These are phyloP conservation scores for Hippocampus zosterae DNA, from an alignment of 2,113 vertebrate genomes.

Conservation along the genomic window DNA sequence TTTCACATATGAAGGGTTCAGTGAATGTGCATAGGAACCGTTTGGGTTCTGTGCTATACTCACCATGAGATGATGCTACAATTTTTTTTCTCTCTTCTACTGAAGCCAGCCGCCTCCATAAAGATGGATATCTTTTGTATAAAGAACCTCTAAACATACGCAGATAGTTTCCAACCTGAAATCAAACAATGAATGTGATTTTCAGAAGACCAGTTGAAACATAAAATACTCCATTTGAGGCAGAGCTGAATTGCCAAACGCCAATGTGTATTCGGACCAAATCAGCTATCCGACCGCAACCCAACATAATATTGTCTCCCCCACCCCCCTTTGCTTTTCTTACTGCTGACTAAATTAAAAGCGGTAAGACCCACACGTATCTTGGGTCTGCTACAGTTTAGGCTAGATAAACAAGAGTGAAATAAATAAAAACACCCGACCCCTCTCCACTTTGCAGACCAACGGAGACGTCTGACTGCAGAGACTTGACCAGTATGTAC, in stretches of 20 bases:
- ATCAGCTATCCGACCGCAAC: not conserved
- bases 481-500: not conserved
- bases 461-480: not conserved
- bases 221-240: not conserved
- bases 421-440: not conserved
- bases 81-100: conserved; percentile 99
- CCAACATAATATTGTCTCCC: not conserved
- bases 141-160: conserved; percentile 98
- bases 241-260: not conserved
- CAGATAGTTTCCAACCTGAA: conserved; percentile 94
- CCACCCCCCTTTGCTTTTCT: not conserved
- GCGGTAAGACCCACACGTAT: not conserved
- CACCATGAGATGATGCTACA: conserved; percentile 97
- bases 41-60: conserved; percentile 19
- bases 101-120: conserved; percentile 93
- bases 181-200: not conserved
- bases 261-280: too few species aligned
- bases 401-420: not conserved
- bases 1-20: too few species aligned
- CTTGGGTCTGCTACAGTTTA: not conserved
- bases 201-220: not conserved
- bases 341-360: not conserved
- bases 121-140: conserved; percentile 94
- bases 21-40: too few species aligned
- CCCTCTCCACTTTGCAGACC: not conserved